Evolutionary conservation across 2,113 vertebrate species (phyloP).

Genomic region (Sturnus vulgaris): DNA sequence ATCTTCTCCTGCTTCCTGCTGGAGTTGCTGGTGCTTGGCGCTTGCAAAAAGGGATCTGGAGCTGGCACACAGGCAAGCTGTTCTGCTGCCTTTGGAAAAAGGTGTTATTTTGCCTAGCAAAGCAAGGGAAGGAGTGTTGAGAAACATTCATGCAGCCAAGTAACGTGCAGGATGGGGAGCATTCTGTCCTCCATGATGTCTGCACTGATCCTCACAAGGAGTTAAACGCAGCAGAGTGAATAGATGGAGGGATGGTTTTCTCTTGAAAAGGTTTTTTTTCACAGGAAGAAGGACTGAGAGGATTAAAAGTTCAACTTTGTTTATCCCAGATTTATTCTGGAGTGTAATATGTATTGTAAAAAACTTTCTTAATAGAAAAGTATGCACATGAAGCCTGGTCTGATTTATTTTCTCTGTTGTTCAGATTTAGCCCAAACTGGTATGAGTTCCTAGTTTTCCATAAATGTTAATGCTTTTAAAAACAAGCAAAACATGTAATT

Average conservation of each 20-base stretch:
- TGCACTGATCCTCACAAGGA: not conserved
- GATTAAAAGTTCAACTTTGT: not conserved
- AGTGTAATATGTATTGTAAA: not conserved
- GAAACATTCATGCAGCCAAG: not conserved
- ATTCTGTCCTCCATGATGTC: not conserved
- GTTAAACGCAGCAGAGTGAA: not conserved
- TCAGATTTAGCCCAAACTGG: not conserved
- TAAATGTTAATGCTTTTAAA: not conserved
- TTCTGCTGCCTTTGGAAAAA: not conserved
- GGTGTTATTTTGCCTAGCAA: not conserved
- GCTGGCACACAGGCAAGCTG: not conserved
- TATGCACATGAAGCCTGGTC: not conserved
- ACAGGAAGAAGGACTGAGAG: not conserved
- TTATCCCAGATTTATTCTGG: not conserved
- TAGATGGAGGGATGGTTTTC: not conserved
- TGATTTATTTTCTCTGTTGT: not conserved
- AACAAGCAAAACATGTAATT: not conserved
- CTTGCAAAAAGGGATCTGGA: not conserved
- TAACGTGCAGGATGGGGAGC: fast-evolving
- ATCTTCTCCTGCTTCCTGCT: not conserved
- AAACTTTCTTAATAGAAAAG: not conserved
- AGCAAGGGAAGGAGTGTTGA: not conserved
- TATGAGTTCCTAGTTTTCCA: not conserved
- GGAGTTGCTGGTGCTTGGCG: not conserved
- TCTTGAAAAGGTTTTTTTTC: not conserved